Percentiles rank a stretch among this genome's conserved stretches.
These are phyloP conservation scores for Heterocephalus glaber DNA, from an alignment of 2,113 vertebrate genomes.

Conservation along the genomic window DNA sequence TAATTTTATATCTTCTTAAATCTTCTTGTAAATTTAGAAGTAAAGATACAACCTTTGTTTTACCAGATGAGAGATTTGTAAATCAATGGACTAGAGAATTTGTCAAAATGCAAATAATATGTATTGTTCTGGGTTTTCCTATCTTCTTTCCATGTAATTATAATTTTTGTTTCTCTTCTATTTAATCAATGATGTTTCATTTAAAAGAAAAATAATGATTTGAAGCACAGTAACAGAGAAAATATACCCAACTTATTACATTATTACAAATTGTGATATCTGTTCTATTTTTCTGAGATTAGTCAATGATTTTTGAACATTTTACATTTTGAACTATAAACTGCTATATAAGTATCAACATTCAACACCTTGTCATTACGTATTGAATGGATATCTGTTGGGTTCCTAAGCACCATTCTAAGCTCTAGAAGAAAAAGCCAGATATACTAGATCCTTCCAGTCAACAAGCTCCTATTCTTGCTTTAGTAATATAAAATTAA, in stretches of 20 bases:
- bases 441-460: not conserved
- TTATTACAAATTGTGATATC: not conserved
- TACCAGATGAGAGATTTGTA: not conserved
- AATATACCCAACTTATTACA: not conserved
- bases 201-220: not conserved
- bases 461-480: not conserved
- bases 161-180: not conserved
- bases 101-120: not conserved
- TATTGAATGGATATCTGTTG: not conserved
- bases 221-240: not conserved
- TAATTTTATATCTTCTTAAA: not conserved
- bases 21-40: not conserved
- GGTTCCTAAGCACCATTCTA: not conserved
- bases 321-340: not conserved
- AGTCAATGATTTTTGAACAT: not conserved
- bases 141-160: not conserved
- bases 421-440: not conserved
- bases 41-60: not conserved
- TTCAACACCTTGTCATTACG: not conserved
- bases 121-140: not conserved
- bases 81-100: not conserved
- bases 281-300: not conserved
- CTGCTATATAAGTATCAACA: not conserved
- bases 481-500: not conserved
- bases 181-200: not conserved